A percentile compares a stretch with the other conserved stretches of the same genome.
These are phyloP conservation scores for Axea sp. DNA, from an alignment of 2,888 invertebrate genomes.

Conservation along the genomic window DNA sequence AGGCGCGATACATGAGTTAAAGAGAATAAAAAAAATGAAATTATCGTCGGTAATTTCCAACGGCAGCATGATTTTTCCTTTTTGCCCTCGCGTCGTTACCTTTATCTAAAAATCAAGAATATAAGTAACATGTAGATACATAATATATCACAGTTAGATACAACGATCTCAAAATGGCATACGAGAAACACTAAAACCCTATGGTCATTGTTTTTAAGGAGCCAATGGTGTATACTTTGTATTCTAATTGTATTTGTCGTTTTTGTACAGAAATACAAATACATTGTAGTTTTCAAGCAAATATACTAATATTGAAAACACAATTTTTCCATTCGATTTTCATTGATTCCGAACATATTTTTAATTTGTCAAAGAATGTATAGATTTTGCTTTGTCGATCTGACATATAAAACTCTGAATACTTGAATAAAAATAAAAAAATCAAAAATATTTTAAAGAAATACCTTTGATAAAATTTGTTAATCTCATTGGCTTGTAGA, in stretches of 20 bases:
- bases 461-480: background rate
- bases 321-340: constrained; percentile 18
- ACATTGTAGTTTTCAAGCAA: constrained; percentile 35
- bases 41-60: too few relatives aligned
- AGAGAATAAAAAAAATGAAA: too few relatives aligned
- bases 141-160: constrained; percentile 79
- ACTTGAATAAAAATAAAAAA: too few relatives aligned
- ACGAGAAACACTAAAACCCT: constrained; percentile 70
- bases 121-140: constrained; percentile 78
- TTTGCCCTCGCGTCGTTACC: constrained; percentile 40
- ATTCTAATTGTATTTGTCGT: constrained; percentile 33
- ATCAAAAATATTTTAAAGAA: too few relatives aligned
- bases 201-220: constrained; percentile 62
- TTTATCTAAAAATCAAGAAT: constrained; percentile 67
- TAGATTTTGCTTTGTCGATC: constrained; percentile 5
- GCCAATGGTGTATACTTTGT: constrained; percentile 60
- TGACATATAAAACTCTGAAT: too few relatives aligned
- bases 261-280: constrained; percentile 48
- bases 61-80: too few relatives aligned
- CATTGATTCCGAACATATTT: too few relatives aligned
- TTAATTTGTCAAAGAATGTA: too few relatives aligned
- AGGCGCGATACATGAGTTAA: constrained; percentile 10
- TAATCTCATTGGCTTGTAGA: background rate
- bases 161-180: constrained; percentile 78
- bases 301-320: too few relatives aligned